Evolutionary conservation across 2,797 vertebrate genomes (phyloP), one percentile per base, ranked within the genome.

Genomic region (Zalophus californianus): DNA sequence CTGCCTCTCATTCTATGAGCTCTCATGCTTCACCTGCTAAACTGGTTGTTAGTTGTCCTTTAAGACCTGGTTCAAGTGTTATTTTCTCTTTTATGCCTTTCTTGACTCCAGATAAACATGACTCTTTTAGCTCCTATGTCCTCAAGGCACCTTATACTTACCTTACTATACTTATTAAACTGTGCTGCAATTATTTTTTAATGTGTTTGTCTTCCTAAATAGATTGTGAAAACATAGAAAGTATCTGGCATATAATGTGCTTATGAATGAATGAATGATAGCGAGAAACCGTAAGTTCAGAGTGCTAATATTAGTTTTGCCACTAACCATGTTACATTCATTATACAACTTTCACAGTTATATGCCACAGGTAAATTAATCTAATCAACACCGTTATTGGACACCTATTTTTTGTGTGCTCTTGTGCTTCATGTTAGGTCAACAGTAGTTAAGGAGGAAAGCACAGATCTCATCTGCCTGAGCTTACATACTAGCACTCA

Each of bases 381-480:
- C 7, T n/a, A 85, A 52, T 85, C 1, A 35, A 68, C 1, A 23
- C 2, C 27, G 3, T 62, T 83, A 79, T 14, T 73, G 3, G 16
- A 1, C 50, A 29, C 12, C 14, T 77, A 29, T 66, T 85, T 48
- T 85, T 20, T 66, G 27, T 44, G 12, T 72, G 10, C 25, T 82
- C 7, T 58, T 70, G 56, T 50, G 16, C 18, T 78, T 27, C 27
- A 44, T 25, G 10, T 83, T 83, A 82, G 32, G 6, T 64, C 78
- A 92, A 90, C 12, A 70, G 29, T 78, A 89, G 12, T 52, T 85
- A 85, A 92, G 32, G 41, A 52, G 23, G 20, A 68, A 96, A 84
- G 21, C 12, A 52, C 32, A 16, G 5, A 73, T 32, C 5, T 89
- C 75, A 91, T 7, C 7, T 8, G 29, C 4, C 58, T 54, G 8